Evolutionary conservation across 2,888 invertebrate genomes (phyloP).

Genomic region (Iselma pallidipennis): DNA sequence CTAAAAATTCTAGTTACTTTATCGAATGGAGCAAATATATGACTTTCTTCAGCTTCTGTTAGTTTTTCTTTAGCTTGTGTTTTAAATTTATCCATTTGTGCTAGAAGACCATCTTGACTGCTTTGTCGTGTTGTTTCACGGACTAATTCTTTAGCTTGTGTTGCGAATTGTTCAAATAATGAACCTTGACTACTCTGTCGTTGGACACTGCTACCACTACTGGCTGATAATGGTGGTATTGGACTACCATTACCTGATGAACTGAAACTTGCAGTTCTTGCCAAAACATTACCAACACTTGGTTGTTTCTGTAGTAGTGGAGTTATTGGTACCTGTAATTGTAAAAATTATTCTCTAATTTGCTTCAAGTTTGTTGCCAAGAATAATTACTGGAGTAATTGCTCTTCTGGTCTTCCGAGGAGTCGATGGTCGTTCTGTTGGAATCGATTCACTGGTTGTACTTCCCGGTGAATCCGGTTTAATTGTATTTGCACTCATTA

Average conservation of each 20-base stretch:
- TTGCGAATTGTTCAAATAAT: slow-evolving; percentile 83
- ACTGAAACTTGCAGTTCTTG: slow-evolving; percentile 67
- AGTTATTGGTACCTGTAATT: slow-evolving; percentile 58
- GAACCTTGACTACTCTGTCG: slow-evolving; percentile 84
- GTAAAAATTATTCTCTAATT: neutral
- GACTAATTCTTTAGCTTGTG: slow-evolving; percentile 87
- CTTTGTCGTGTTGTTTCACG: slow-evolving; percentile 86
- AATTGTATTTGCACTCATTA: slow-evolving; percentile 61
- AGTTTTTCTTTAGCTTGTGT: slow-evolving; percentile 63
- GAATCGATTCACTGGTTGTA: slow-evolving; percentile 58
- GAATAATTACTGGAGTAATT: slow-evolving; percentile 57
- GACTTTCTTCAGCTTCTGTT: slow-evolving; percentile 73
- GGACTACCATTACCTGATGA: slow-evolving; percentile 54
- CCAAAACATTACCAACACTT: slow-evolving; percentile 64
- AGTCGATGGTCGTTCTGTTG: slow-evolving; percentile 60
- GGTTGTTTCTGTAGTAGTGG: slow-evolving; percentile 63
- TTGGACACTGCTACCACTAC: slow-evolving; percentile 53
- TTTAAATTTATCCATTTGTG: slow-evolving; percentile 85
- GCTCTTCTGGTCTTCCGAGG: slow-evolving; percentile 59
- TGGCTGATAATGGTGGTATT: slow-evolving; percentile 46
- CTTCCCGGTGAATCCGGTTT: slow-evolving; percentile 60
- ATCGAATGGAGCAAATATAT: slow-evolving; percentile 77
- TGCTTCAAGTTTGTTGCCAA: neutral
- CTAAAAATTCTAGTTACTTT: slow-evolving; percentile 63
- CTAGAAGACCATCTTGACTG: slow-evolving; percentile 85